These are phyloP conservation scores for Pristionchus fissidentatus DNA, from an alignment of 2,888 invertebrate species.

Conservation along the genomic window DNA sequence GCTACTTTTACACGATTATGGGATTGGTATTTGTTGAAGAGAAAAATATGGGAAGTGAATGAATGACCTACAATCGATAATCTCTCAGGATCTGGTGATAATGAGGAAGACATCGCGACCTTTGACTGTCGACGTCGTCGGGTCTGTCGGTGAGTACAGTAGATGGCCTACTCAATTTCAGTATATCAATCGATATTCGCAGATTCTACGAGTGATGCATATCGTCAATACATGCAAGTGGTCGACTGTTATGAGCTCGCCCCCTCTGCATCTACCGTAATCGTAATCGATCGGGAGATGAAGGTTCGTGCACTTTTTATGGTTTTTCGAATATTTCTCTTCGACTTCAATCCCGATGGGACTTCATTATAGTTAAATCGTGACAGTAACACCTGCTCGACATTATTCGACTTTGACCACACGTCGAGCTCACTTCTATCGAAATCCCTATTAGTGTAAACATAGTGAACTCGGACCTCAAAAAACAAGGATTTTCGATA, in stretches of 20 bases:
- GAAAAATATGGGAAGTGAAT: neutral
- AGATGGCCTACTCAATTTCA: neutral
- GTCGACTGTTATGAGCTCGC: constrained; percentile 63
- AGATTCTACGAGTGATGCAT: constrained; percentile 63
- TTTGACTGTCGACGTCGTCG: constrained; percentile 65
- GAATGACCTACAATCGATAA: neutral
- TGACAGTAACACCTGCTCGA: too few species aligned
- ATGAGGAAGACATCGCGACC: constrained; percentile 66
- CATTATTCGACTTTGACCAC: too few species aligned
- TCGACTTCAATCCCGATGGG: too few species aligned
- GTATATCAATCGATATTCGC: neutral
- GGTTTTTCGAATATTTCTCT: too few species aligned
- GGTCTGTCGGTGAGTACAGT: constrained; percentile 60
- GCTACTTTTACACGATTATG: neutral
- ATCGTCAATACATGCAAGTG: constrained; percentile 66
- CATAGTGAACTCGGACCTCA: too few species aligned
- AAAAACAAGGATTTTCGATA: too few species aligned
- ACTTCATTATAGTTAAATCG: too few species aligned
- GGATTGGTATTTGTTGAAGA: neutral
- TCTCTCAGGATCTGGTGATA: constrained; percentile 59
- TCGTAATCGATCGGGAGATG: constrained; percentile 56
- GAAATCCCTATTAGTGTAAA: too few species aligned
- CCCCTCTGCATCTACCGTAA: constrained; percentile 55
- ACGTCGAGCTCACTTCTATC: too few species aligned
- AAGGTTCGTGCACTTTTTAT: too few species aligned